Base-by-base conservation (phyloP, 2,113 vertebrate genomes). In the Heliornis fulica region DNA sequence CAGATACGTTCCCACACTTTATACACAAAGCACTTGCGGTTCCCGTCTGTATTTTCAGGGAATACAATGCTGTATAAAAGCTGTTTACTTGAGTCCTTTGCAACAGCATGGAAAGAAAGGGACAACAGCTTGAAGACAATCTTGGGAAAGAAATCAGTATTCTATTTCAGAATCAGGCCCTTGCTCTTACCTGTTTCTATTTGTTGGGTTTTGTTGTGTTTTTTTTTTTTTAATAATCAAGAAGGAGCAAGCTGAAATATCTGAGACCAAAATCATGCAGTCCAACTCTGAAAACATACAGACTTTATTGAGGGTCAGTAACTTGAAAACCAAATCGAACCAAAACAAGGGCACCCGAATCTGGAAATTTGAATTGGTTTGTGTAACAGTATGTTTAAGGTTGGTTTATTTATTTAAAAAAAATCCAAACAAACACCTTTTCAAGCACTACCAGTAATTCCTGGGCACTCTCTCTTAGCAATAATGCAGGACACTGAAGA, bases 11-110 rank as follows among this genome's bases (percentile, higher is more conserved):
- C 65, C 51, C 43, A 88, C 31, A 20, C n/a, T 34, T 80, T 6
- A 23, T 2, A 80, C 16, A 88, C 14, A 75, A 90, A 77, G 57
- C 25, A 77, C 69, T 32, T 41, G 22, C 50, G 82, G 45, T 18
- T 48, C 48, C 8, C 32, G 45, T 66, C 25, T 28, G 9, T 64
- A 48, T 61, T 83, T 94, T 84, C 85, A 79, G 41, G 77, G 9
- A 92, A 81, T 36, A 86, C 23, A 18, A 22, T 69, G 43, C 79
- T 86, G 82, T 88, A 38, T 94, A 86, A 96, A 95, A 89, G 41
- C 23, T 88, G 17, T 28, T 87, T 74, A 68, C 75, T 59, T 79
- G 50, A 65, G 66, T 83, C 23, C 23, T 83, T 70, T 60, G 63
- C 81, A 83, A 75, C 23, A 84, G 9, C n/a, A 8, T 32, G 32